Evolutionary conservation across 2,797 vertebrate species (phyloP).

Genomic region (Oreochromis grahami): DNA sequence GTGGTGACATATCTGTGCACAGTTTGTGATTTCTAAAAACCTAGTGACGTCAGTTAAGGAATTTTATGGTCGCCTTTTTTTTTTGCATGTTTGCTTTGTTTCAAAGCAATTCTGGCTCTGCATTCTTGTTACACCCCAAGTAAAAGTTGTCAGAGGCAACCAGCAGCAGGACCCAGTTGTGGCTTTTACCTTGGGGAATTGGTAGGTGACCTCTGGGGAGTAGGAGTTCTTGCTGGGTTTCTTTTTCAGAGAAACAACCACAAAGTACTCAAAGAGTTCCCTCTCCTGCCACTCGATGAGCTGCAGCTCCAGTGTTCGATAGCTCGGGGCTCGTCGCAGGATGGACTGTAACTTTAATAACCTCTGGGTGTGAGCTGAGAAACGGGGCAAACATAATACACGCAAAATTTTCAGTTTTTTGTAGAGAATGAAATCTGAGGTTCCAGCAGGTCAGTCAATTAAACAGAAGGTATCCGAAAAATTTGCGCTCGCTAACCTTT

Average conservation of each 20-base stretch:
- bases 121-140: background rate
- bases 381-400: background rate
- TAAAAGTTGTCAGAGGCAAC: background rate
- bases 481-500: slow-evolving; percentile 86
- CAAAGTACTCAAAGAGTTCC: slow-evolving; percentile 97
- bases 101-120: background rate
- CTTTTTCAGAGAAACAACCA: slow-evolving; percentile 97
- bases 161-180: background rate
- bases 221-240: slow-evolving; percentile 94
- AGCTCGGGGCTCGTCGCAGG: slow-evolving; percentile 92
- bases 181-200: slow-evolving; percentile 95
- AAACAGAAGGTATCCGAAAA: background rate
- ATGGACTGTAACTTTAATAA: slow-evolving; percentile 94
- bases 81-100: background rate
- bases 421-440: background rate
- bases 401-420: background rate
- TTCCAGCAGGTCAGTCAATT: background rate
- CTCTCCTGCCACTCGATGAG: slow-evolving; percentile 98
- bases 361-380: slow-evolving; percentile 92
- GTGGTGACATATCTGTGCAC: background rate
- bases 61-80: background rate
- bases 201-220: slow-evolving; percentile 94
- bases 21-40: background rate
- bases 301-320: slow-evolving; percentile 95
- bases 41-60: background rate